Evolutionary conservation across 2,888 invertebrate species (phyloP), one percentile per base, ranked within the genome.

Genomic region (Plagodis pulveraria): DNA sequence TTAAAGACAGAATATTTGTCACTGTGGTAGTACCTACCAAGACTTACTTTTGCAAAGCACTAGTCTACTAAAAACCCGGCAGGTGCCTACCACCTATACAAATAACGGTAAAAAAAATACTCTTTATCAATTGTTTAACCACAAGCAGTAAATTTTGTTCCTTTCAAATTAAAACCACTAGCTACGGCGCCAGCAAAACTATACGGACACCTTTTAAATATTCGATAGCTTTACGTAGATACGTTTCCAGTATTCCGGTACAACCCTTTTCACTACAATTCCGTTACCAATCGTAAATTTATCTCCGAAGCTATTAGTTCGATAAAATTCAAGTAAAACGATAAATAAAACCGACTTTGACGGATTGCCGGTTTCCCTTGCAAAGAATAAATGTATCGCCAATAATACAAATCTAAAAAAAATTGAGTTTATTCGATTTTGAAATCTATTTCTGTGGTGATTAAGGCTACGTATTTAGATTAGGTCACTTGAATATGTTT

Each of bases 251-350:
- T 48, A 8, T 63, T 50, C 52, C 50, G 49, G 50, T 44, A 68
- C 75, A 88, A 89, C 90, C 90, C 91, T 90, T 90, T 89, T 83
- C 80, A 77, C 77, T 80, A 72, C 77, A 78, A 78, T 81, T 83
- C 83, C 81, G 76, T 76, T 80, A 73, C 83, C 89, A 88, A 91
- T 89, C 90, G 90, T 90, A 91, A 91, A 91, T 91, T 82, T 87
- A 91, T 91, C 90, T 90, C 87, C 72, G 72, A 75, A 78, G 83
- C 90, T 91, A 91, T 91, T 91, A 91, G 91, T 91, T 84, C 89
- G 90, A 91, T 91, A 91, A 91, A 91, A 91, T 91, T 91, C 91
- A 89, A 89, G 88, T 89, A 87, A 84, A 90, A 91, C 91, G 89
- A 91, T 91, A 91, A 91, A 91, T 91, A 91, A 87, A 88, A 80